Conservation (phyloP, 2,797 vertebrate species). For the Odontamblyopus rebecca region DNA sequence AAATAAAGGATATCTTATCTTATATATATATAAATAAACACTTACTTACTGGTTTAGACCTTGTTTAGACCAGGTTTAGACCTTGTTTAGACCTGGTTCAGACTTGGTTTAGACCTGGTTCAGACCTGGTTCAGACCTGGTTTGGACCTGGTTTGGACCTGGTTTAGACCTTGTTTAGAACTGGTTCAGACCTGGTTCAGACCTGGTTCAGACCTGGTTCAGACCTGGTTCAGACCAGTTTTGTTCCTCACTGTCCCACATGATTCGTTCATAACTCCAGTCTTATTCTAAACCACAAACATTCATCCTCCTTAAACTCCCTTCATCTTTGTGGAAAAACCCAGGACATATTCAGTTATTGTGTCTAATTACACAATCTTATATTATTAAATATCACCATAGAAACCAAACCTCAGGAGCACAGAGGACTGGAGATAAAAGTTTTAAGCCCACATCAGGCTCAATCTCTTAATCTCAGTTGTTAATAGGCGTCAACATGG, state of each 20-base stretch:
- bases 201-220: neutral
- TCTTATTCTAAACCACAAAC: no score
- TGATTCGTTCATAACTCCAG: neutral
- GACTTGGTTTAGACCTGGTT: no score
- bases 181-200: neutral
- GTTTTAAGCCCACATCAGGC: no score
- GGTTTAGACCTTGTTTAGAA: neutral
- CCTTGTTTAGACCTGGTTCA: no score
- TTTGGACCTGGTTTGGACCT: neutral
- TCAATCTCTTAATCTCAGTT: no score
- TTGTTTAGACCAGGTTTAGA: no score
- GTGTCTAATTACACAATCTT: neutral
- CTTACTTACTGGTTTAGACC: no score
- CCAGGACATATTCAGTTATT: neutral
- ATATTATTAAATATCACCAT: neutral
- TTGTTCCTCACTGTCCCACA: neutral
- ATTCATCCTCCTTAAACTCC: no score
- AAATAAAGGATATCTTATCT: no score
- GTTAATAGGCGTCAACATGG: no score
- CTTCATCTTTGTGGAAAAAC: neutral
- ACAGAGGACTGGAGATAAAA: neutral
- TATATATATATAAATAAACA: no score
- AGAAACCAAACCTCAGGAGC: neutral
- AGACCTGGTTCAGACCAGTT: neutral
- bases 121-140: neutral